Evolutionary conservation across 2,113 vertebrate genomes (phyloP).

Genomic region (Serilophus lunatus): DNA sequence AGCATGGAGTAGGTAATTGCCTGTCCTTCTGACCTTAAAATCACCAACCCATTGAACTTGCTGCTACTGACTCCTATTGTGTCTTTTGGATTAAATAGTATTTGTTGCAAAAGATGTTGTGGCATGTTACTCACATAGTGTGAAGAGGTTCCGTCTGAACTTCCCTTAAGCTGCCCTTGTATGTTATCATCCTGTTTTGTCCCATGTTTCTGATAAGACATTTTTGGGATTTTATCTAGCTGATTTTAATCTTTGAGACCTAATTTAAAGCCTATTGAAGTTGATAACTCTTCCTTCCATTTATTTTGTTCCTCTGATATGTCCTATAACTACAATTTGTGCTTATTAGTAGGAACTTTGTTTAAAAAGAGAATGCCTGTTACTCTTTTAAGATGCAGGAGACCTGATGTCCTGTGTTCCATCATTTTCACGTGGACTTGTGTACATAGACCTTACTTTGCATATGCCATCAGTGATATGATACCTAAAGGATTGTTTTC

Average conservation of each 20-base stretch:
- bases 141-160: neutral
- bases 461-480: neutral
- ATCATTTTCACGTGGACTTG: neutral
- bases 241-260: neutral
- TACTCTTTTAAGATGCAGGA: neutral
- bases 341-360: neutral
- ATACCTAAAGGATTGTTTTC: neutral
- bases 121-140: neutral
- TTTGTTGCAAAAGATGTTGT: neutral
- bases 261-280: neutral
- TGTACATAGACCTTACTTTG: neutral
- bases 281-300: neutral
- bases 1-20: neutral
- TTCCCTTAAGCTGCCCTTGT: neutral
- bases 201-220: neutral
- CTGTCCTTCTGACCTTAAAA: neutral
- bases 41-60: neutral
- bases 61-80: neutral
- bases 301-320: neutral
- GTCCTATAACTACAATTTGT: neutral
- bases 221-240: neutral
- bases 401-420: neutral
- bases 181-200: constrained; percentile 20
- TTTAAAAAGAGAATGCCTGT: neutral
- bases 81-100: neutral